Evolutionary conservation across 2,797 vertebrate genomes (phyloP), one percentile per base, ranked within the genome.

Genomic region (Helicolenus hilgendorfi): DNA sequence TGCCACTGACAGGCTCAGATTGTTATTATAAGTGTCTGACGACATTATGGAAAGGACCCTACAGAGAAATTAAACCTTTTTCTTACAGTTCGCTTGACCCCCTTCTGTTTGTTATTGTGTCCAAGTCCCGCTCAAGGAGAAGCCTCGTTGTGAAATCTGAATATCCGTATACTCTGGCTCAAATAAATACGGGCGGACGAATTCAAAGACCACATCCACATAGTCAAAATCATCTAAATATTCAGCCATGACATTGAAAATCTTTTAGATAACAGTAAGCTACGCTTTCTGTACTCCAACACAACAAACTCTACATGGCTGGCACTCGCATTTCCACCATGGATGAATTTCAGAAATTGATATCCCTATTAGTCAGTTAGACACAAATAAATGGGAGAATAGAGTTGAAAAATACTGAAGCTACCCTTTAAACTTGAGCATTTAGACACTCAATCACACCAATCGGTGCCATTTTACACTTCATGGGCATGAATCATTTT

Each of bases 221-320:
- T 49, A 18, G 6, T 49, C 7, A 18, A 49, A 45, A 49, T 49
- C 41, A 49, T 49, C 41, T 49, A 18, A 8, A 18, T 49, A 49
- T 49, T 49, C 0, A 20, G 41, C 41, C 0, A 49, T 20, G 41
- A 49, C 41, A 20, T 49, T 49, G 41, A 49, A 49, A 49, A 49
- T 20, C 41, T 3, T 45, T 45, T 45, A 45, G 0, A 49, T 20
- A 18, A 49, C 41, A 7, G 15, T 0, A 49, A 49, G 41, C 41
- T 18, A 49, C 15, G 41, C 15, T 45, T 18, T 45, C 41, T 45
- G 7, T 45, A 45, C 41, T 45, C 0, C 15, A 53, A 53, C 18
- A 53, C 49, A 53, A 53, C 20, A 53, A 53, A n/a, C 20, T 53
- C 20, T 53, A 20, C 0, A 3, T 0, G 0, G 41, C 15, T 0